These are phyloP conservation scores for Cyphomyrus discorhynchus DNA, from an alignment of 2,113 vertebrate genomes.

Conservation along the genomic window DNA sequence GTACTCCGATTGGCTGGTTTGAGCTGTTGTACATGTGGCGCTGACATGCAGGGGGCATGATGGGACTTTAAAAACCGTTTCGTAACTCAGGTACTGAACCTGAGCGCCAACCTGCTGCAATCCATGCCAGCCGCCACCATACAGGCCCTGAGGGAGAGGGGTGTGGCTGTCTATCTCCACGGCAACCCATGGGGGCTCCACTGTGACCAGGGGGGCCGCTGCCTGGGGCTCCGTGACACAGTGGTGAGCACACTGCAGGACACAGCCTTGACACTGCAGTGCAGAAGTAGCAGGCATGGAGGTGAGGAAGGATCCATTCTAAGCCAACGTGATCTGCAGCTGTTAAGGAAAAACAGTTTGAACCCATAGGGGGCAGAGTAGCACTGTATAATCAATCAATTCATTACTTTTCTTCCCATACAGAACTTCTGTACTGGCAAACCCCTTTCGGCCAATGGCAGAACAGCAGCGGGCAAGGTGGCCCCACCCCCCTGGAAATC, in stretches of 20 bases:
- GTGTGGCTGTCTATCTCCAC: slow-evolving; percentile 8
- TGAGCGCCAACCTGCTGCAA: slow-evolving; percentile 18
- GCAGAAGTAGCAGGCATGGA: slow-evolving; percentile 29
- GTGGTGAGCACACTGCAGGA: slow-evolving; percentile 30
- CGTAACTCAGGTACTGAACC: slow-evolving; percentile 16
- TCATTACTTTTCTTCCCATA: not conserved
- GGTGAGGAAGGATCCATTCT: slow-evolving; percentile 33
- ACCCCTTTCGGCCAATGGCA: slow-evolving; percentile 54
- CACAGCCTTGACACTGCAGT: slow-evolving; percentile 37
- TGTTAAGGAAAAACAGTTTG: not conserved
- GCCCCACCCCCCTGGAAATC: slow-evolving; percentile 33
- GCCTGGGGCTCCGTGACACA: slow-evolving; percentile 23
- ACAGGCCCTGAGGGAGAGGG: not conserved
- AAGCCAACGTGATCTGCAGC: not conserved
- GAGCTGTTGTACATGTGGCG: not conserved
- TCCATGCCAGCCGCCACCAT: not conserved
- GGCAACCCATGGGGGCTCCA: slow-evolving; percentile 18
- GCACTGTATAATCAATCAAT: not conserved
- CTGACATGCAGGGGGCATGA: not conserved
- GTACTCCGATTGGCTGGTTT: not conserved
- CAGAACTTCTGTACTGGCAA: slow-evolving; percentile 53
- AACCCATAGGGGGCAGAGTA: not conserved
- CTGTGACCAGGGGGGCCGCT: not conserved
- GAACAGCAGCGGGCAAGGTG: not conserved
- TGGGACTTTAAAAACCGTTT: not conserved